These are phyloP conservation scores for Naso thynnoides DNA, from an alignment of 2,797 vertebrate species.

Conservation along the genomic window DNA sequence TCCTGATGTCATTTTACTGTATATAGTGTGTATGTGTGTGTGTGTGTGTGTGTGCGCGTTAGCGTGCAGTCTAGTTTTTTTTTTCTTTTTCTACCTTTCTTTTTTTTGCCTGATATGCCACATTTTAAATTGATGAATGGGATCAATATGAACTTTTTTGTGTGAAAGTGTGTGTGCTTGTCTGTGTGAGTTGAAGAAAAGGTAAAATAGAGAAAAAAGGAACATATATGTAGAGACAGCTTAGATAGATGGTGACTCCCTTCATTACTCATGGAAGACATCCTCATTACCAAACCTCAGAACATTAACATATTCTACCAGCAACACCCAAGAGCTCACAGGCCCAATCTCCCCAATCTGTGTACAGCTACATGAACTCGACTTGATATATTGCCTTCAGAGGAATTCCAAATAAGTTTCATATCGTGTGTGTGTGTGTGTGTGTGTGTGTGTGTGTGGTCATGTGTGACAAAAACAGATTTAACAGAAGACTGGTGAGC, in stretches of 20 bases:
- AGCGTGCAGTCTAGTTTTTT: no score
- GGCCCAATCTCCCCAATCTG: constrained; percentile 15
- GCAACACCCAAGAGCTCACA: constrained; percentile 22
- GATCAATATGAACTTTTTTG: constrained; percentile 8
- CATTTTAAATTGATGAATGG: constrained; percentile 40
- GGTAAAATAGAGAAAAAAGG: neutral
- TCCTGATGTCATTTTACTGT: constrained; percentile 15
- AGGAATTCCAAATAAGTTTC: constrained; percentile 37
- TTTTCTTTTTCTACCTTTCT: no score
- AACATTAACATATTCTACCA: constrained; percentile 63
- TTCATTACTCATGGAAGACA: constrained; percentile 66
- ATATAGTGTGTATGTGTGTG: neutral
- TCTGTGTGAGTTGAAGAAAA: constrained; percentile 18
- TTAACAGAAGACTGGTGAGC: constrained; percentile 63
- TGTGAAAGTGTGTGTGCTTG: neutral
- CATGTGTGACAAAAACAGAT: constrained; percentile 50
- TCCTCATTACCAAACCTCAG: constrained; percentile 54
- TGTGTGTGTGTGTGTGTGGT: neutral
- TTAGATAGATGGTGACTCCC: constrained; percentile 51
- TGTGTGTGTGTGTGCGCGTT: constrained; percentile 8
- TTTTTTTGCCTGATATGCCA: constrained; percentile 39
- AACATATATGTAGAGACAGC: constrained; percentile 29
- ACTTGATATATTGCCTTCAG: constrained; percentile 31
- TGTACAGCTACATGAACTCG: constrained; percentile 5
- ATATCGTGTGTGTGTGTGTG: neutral